phyloP scores from a whole-genome alignment of 2,797 vertebrate genomes.

The Nannoperca australis region DNA sequence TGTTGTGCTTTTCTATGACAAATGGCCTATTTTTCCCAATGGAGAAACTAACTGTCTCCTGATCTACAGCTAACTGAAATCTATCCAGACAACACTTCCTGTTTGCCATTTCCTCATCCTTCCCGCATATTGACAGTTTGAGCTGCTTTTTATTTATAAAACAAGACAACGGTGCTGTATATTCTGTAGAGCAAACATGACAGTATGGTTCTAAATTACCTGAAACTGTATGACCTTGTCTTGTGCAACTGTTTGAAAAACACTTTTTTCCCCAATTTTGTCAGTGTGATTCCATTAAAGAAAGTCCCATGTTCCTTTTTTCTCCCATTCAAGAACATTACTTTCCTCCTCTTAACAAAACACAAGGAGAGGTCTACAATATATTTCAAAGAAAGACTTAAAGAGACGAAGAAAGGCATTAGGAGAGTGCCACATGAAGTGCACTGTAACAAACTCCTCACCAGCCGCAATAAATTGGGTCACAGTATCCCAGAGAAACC shows the following conservation, averaged over 20 bases:
- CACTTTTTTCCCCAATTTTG: not conserved
- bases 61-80: conserved; percentile 15
- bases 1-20: not conserved
- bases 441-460: conserved; percentile 15
- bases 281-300: not conserved
- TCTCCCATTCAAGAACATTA: conserved; percentile 30
- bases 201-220: not conserved
- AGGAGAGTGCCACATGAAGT: not conserved
- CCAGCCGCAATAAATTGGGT: conserved; percentile 15
- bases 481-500: conserved; percentile 3
- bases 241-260: not conserved
- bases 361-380: not conserved
- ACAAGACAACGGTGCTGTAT: not conserved
- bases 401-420: no score
- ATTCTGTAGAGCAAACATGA: not conserved
- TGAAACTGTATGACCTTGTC: not conserved
- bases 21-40: not conserved
- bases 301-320: conserved; percentile 15
- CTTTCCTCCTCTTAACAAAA: not conserved
- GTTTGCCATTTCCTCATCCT: conserved; percentile 39
- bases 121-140: conserved; percentile 4
- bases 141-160: conserved; percentile 7
- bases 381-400: conserved; percentile 10
- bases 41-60: conserved; percentile 11
- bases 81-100: conserved; percentile 40